Base-by-base conservation (phyloP, 2,888 invertebrate species). In the Hypercompe scribonia region DNA sequence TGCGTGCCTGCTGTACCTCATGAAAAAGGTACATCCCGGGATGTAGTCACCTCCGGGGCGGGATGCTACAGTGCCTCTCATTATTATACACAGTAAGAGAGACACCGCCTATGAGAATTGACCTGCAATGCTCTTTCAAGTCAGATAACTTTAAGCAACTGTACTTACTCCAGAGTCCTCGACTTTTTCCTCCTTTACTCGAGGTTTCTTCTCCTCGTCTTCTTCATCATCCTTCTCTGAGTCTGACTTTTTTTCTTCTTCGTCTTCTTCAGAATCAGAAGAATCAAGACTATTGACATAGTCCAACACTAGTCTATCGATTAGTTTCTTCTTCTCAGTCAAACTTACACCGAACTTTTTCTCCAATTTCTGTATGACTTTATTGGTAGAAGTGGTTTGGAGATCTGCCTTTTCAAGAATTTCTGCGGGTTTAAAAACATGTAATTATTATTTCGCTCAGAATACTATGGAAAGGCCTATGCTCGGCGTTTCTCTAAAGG, bases 371-470 rank as follows among this genome's bases (percentile, higher is more conserved):
- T 97, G 97, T 66, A 99, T 97, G 28, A 99, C 98, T 91, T 98
- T 98, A 90, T 99, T 99, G 13, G 98, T 97, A 7, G 99, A 98
- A 81, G 98, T 97, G 71, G 97, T 97, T 15, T 97, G 96, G 34
- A 99, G 96, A 90, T 99, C 98, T 15, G 98, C 98, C 92, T 97
- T 97, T 93, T 98, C 97, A 39, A 99, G 96, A 88, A 99, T 98
- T 73, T 97, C 98, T 98, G 92, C 8, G 15, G 50, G 24, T 67
- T n/a, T 61, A 42, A 46, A 67, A 50, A 3, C 13, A 31, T 31
- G 15, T 58, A 15, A 33, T 31, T 46, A 42, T 15, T 28, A 15
- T n/a, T 3, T 13, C 13, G 24, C 36, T 65, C 15, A 1, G 8
- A 13, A 4, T n/a, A 1, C 15, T 42, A 5, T 11, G 15, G 39